Conservation (phyloP, 2,888 invertebrate species). For the Caenorhabditis auriculariae region DNA sequence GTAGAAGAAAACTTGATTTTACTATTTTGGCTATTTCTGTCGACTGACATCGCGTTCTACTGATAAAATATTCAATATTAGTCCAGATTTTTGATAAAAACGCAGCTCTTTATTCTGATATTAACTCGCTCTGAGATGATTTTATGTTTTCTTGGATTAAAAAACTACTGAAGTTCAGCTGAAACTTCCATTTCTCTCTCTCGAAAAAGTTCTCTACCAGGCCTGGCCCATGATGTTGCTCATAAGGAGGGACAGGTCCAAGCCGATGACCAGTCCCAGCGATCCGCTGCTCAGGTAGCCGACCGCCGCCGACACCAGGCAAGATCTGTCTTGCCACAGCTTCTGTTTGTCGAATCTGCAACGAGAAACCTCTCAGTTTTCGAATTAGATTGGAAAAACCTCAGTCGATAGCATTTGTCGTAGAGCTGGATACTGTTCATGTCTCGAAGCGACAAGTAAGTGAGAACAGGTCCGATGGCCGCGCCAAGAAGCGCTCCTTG, state of each 20-base stretch:
- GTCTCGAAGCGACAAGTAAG: conserved; percentile 40
- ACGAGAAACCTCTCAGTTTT: not conserved
- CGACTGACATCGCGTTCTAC: no score
- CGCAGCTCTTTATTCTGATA: no score
- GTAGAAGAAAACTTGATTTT: no score
- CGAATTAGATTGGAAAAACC: conserved; percentile 18
- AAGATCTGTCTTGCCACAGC: conserved; percentile 41
- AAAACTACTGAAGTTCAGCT: no score
- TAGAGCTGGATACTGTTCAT: conserved; percentile 50
- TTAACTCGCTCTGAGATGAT: no score
- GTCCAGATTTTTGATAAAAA: no score
- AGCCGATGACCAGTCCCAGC: conserved; percentile 46
- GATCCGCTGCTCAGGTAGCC: conserved; percentile 43
- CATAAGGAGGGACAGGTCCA: conserved; percentile 42
- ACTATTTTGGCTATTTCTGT: no score
- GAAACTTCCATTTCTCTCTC: no score
- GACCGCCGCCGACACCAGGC: conserved; percentile 47
- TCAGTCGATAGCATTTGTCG: conserved; percentile 49
- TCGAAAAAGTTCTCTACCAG: conserved; percentile 15
- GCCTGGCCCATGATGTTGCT: conserved; percentile 30
- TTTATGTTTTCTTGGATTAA: no score
- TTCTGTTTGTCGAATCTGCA: conserved; percentile 45
- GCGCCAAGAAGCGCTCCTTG: conserved; percentile 42
- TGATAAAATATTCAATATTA: no score
- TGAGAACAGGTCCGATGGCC: conserved; percentile 44